These are phyloP conservation scores for Sympetrum striolatum DNA, from an alignment of 2,888 invertebrate genomes.

Conservation along the genomic window DNA sequence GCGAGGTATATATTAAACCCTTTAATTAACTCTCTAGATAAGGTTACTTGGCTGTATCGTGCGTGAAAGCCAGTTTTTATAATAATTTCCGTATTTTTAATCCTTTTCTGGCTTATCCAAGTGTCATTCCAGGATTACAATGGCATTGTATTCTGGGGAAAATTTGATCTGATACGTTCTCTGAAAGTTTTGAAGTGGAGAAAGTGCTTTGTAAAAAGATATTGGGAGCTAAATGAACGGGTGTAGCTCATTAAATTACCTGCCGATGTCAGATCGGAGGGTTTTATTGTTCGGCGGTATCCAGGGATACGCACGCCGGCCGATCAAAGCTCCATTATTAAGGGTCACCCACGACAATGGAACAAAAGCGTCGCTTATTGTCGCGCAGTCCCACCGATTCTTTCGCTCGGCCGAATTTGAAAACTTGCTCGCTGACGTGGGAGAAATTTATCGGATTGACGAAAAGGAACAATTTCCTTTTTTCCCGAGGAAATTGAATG, in stretches of 20 bases:
- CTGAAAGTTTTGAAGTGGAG: not conserved
- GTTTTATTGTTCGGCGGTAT: not conserved
- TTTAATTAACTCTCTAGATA: too few species aligned
- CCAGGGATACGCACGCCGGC: not conserved
- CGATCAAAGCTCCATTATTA: not conserved
- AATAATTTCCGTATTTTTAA: too few species aligned
- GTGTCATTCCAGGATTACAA: too few species aligned
- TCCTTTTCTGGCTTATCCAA: too few species aligned
- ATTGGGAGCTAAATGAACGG: not conserved
- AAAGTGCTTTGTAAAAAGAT: not conserved
- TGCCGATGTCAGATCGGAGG: not conserved
- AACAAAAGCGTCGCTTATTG: not conserved
- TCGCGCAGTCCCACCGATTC: not conserved
- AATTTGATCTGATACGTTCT: not conserved
- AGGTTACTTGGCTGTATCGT: too few species aligned
- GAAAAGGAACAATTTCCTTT: not conserved
- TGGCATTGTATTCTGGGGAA: not conserved
- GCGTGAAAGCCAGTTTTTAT: too few species aligned
- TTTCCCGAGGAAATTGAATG: not conserved
- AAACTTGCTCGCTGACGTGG: not conserved
- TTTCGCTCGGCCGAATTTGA: not conserved
- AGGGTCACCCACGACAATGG: not conserved
- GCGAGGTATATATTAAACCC: too few species aligned
- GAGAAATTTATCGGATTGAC: not conserved
- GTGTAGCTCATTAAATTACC: not conserved